phyloP scores from a whole-genome alignment of 2,797 vertebrate species.

The Rhinatrema bivittatum region DNA sequence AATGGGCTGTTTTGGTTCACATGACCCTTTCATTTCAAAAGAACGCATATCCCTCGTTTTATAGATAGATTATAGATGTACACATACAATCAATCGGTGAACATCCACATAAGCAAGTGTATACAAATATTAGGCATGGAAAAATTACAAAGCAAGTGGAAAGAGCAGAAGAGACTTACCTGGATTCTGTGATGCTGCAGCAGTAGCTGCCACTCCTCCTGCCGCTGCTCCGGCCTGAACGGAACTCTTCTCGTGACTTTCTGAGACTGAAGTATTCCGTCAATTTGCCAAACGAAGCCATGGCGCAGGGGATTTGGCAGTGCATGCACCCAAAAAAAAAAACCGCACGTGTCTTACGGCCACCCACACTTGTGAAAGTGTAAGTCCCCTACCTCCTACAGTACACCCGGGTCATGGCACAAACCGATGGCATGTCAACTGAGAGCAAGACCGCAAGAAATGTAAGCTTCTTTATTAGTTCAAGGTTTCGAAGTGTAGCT shows the following conservation, averaged over 20 bases:
- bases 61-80: too few species aligned
- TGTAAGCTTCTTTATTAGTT: too few species aligned
- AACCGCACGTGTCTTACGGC: too few species aligned
- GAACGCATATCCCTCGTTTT: too few species aligned
- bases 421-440: neutral
- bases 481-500: too few species aligned
- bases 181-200: conserved; percentile 80
- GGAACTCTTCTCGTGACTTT: conserved; percentile 79
- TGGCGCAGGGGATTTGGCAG: conserved; percentile 17
- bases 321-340: fast-evolving
- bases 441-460: neutral
- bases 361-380: conserved; percentile 5
- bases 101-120: too few species aligned
- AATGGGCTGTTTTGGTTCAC: too few species aligned
- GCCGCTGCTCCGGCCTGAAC: conserved; percentile 53
- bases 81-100: too few species aligned
- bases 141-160: too few species aligned
- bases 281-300: conserved; percentile 89
- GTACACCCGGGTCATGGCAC: neutral
- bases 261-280: conserved; percentile 86
- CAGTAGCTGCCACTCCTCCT: conserved; percentile 80
- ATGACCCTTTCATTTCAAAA: too few species aligned
- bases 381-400: neutral
- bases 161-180: too few species aligned
- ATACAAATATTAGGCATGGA: too few species aligned